These are phyloP conservation scores for Acheta domesticus DNA, from an alignment of 2,888 invertebrate genomes.

Conservation along the genomic window DNA sequence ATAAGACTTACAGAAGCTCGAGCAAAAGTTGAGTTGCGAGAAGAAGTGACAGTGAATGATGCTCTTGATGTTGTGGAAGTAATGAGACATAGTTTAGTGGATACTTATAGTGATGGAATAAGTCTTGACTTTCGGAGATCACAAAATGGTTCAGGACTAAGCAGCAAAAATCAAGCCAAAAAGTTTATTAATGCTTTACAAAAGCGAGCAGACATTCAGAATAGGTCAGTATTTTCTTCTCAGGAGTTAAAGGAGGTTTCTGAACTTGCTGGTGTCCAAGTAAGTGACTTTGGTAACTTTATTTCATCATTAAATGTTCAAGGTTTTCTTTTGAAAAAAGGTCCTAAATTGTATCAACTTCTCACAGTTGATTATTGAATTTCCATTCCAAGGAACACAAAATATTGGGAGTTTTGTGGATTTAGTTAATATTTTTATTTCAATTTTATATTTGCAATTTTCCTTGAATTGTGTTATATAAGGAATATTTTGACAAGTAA, in stretches of 20 bases:
- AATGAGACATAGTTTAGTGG: constrained; percentile 73
- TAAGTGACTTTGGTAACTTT: constrained; percentile 64
- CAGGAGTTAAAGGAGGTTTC: constrained; percentile 75
- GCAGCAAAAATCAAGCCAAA: constrained; percentile 67
- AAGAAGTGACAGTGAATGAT: constrained; percentile 73
- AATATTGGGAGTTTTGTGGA: no score
- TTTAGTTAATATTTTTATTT: no score
- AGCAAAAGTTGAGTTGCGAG: constrained; percentile 80
- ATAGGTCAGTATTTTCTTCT: constrained; percentile 69
- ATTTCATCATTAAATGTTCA: constrained; percentile 78
- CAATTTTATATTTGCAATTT: no score
- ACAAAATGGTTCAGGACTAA: constrained; percentile 70
- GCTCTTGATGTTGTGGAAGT: constrained; percentile 84
- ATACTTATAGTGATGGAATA: constrained; percentile 70
- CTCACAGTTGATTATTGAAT: constrained; percentile 44
- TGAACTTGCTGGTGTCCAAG: constrained; percentile 59
- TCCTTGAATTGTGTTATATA: no score
- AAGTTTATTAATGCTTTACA: constrained; percentile 68
- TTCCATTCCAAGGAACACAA: background rate
- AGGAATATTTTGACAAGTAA: no score
- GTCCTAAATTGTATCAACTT: constrained; percentile 67
- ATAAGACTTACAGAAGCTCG: constrained; percentile 83
- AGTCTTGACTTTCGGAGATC: constrained; percentile 58
- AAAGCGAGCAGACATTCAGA: constrained; percentile 59
- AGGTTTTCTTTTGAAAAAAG: constrained; percentile 81